These are phyloP conservation scores for Macrosoma leucophasiata DNA, from an alignment of 2,888 invertebrate species.

Conservation along the genomic window DNA sequence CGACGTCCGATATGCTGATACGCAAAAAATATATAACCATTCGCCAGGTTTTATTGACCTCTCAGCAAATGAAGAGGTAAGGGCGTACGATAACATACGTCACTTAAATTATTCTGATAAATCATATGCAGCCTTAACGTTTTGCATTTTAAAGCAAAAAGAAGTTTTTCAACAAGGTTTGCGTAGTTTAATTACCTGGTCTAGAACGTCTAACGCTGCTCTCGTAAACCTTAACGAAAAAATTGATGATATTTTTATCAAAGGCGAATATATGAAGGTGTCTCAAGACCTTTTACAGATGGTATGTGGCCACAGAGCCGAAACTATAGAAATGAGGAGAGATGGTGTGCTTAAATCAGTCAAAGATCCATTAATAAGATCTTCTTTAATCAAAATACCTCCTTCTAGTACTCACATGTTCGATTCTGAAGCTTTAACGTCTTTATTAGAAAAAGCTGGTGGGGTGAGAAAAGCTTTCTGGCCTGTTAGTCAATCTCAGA, in stretches of 20 bases:
- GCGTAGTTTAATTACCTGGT: slow-evolving; percentile 1
- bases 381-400: no score
- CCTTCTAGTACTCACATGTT: no score
- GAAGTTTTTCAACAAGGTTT: slow-evolving; percentile 4
- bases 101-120: slow-evolving; percentile 4
- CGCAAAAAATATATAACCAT: slow-evolving; percentile 5
- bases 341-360: no score
- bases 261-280: slow-evolving; percentile 1
- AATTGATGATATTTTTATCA: neutral
- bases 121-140: slow-evolving; percentile 4
- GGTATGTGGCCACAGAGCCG: no score
- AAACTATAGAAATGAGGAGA: no score
- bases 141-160: slow-evolving; percentile 5
- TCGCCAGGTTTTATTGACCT: slow-evolving; percentile 2
- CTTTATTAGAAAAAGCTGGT: no score
- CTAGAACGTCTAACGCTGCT: neutral
- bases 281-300: no score
- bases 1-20: slow-evolving; percentile 7
- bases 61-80: neutral
- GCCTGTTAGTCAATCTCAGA: no score
- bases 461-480: no score
- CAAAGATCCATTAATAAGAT: no score
- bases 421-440: no score
- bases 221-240: neutral
- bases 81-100: neutral